Evolutionary conservation across 2,888 invertebrate species (phyloP), one percentile per base, ranked within the genome.

Genomic region (Ptychoptera albimana): DNA sequence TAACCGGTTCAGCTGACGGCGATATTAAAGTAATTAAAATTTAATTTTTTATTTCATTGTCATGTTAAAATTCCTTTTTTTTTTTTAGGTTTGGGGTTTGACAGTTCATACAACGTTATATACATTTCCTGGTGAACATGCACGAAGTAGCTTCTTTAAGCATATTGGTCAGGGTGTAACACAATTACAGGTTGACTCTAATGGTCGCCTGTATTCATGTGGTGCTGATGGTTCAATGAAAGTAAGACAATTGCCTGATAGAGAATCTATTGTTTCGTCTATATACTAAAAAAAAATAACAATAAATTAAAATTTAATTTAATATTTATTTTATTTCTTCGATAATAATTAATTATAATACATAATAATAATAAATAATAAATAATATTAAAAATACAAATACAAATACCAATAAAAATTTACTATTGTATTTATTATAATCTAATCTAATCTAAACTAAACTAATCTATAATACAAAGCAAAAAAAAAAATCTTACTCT

Each of bases 201-300:
- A 81, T 49, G 83, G 83, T 23, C 79, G 96, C 40, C 70, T 98
- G 54, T 97, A 93, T 70, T 97, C 97, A 7, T 98, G 98, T 66
- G 98, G 98, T 45, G 93, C 94, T 41, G 98, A 98, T 71, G 96
- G 96, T 55, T 94, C 96, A 42, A 88, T 98, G 82, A 97, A 97
- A 73, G 88, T 96, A 52, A 77, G 96, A 51, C 84, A 87, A 61
- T 70, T 96, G 55, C 89, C 92, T 13, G 91, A 92, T 60, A 74
- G 84, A 51, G 79, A 79, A 57, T 67, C 69, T 49, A 67, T 72
- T 53, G 70, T 73, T 47, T 73, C 73, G 54, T 65, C 71, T 48
- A 60, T 72, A 55, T 74, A 72, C 60, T 73, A 67, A 60, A 37
- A 41, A 15, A 39, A 16, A 43, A 12, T 9, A 30, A 39, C n/a